Base-by-base conservation (phyloP, 1,140 invertebrate genomes). In the Drosophila ananassae region DNA sequence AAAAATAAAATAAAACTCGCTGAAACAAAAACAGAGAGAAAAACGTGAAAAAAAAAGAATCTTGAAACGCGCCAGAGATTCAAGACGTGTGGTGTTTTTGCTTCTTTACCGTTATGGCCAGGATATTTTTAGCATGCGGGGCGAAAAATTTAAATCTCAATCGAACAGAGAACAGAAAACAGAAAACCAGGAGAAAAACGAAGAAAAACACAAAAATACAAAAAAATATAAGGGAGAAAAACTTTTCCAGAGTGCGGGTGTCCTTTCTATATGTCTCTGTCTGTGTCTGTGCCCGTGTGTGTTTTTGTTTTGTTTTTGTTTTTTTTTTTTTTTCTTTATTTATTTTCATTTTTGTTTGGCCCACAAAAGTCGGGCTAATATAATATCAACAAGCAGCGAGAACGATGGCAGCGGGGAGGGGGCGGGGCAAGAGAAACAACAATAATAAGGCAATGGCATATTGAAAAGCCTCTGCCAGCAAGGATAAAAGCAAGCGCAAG, bases 311-410 rank as follows among this genome's bases (percentile, higher is more conserved):
- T 47, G 8, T 44, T 67, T 56, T 68, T 37, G 17, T 62, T 17
- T 52, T 57, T 12, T 37, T 37, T 37, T 28, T 41, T 32, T 53
- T 25, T 66, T 32, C 25, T 17, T 56, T 50, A 24, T 46, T 13
- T 56, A 44, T 56, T 59, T 51, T 76, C 62, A 50, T 53, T 74
- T 44, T 63, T 58, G 59, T 47, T 79, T 66, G 62, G 68, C 57
- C 63, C 59, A 67, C 63, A 64, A 67, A 67, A 67, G 63, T 63
- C 32, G 34, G 69, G 82, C 82, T 82, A 85, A 89, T 85, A 89
- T 89, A 89, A 87, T 79, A 85, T 89, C 82, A 85, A 85, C 82
- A 85, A 85, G 79, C 79, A 78, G 66, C 67, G 60, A 68, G 55
- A 6, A 5, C 5, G 25, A 6, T 0, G 25, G 25, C 6, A 6